Evolutionary conservation across 2,888 invertebrate genomes (phyloP).

Genomic region (Crossocerus cetratus): DNA sequence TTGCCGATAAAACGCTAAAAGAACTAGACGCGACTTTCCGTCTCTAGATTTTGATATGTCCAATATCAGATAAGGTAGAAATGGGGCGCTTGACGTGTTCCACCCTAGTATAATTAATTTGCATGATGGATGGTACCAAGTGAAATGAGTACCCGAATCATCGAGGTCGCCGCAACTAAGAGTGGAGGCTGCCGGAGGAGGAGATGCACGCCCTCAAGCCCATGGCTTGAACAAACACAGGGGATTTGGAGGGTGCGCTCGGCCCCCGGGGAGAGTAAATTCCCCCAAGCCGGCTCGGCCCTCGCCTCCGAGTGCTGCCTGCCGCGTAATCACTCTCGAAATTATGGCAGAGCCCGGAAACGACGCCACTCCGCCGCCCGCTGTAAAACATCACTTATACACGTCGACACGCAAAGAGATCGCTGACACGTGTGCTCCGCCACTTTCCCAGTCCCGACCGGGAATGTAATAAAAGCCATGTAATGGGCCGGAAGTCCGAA

Average conservation of each 20-base stretch:
- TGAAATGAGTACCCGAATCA: slow-evolving; percentile 4
- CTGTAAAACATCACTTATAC: not conserved
- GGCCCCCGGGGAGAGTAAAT: slow-evolving; percentile 13
- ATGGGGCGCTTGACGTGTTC: too few relatives aligned
- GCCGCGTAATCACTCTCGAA: not conserved
- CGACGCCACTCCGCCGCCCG: not conserved
- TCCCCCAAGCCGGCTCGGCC: not conserved
- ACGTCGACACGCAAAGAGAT: not conserved
- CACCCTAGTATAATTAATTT: slow-evolving; percentile 10
- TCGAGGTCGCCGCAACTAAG: not conserved
- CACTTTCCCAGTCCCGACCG: too few relatives aligned
- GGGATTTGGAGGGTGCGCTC: not conserved
- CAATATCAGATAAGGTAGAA: too few relatives aligned
- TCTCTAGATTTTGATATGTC: too few relatives aligned
- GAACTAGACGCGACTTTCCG: too few relatives aligned
- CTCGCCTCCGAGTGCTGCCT: too few relatives aligned
- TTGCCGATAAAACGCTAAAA: not conserved
- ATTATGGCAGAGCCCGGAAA: not conserved
- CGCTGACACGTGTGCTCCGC: not conserved
- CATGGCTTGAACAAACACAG: slow-evolving; percentile 19
- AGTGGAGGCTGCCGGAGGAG: not conserved
- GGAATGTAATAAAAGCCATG: too few relatives aligned
- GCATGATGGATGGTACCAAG: not conserved
- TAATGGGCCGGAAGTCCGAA: too few relatives aligned
- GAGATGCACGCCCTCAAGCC: slow-evolving; percentile 9